Percentiles rank a stretch among this genome's conserved stretches.
These are phyloP conservation scores for Harpagoxenus sublaevis DNA, from an alignment of 2,888 invertebrate species.

Conservation along the genomic window DNA sequence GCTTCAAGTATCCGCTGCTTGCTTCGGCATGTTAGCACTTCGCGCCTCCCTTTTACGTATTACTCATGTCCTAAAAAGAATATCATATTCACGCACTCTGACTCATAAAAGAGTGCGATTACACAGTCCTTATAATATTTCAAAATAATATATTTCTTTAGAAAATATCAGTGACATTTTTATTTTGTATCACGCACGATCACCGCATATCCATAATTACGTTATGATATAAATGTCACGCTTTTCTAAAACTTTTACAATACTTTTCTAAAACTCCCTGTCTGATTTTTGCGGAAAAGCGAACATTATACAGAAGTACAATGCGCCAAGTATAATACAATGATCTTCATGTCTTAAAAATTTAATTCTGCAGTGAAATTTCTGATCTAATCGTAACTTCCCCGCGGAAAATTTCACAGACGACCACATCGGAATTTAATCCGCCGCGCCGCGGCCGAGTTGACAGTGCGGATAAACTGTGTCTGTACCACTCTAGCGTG, in stretches of 20 bases:
- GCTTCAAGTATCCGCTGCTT: not conserved
- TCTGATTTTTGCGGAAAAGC: not conserved
- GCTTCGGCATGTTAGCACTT: not conserved
- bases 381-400: slow-evolving; percentile 27
- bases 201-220: not conserved
- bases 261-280: not conserved
- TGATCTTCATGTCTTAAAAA: slow-evolving; percentile 60
- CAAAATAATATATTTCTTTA: not conserved
- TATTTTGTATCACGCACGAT: not conserved
- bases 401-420: slow-evolving; percentile 35
- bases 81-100: not conserved
- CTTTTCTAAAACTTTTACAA: not conserved
- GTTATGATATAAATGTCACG: not conserved
- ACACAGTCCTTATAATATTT: not conserved
- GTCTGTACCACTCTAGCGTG: slow-evolving; percentile 35
- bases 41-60: not conserved
- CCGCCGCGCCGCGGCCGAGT: not conserved
- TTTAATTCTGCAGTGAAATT: slow-evolving; percentile 56
- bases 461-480: slow-evolving; percentile 47
- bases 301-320: not conserved
- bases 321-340: not conserved
- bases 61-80: slow-evolving; percentile 4
- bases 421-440: slow-evolving; percentile 40
- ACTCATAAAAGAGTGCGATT: not conserved
- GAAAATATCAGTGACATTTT: not conserved